Percentiles rank a stretch among this genome's conserved stretches.
Evolutionary conservation across 1,140 invertebrate species (phyloP).

Genomic region (Protaetia brevitarsis): DNA sequence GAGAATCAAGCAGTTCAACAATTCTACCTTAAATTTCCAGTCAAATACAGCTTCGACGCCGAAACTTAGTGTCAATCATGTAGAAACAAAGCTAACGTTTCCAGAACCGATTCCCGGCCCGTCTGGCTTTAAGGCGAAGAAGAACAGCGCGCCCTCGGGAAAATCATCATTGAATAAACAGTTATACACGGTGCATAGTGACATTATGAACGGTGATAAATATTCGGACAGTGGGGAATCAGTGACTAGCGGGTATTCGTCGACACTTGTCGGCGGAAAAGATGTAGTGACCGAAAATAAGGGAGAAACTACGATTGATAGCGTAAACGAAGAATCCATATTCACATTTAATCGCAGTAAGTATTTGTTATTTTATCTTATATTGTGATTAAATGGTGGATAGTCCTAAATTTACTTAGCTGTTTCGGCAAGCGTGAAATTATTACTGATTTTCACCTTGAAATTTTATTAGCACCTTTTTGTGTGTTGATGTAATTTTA

Average conservation of each 20-base stretch:
- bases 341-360: conserved; percentile 18
- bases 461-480: conserved; percentile 18
- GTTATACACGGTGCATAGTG: not conserved
- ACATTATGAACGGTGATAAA: conserved; percentile 35
- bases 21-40: conserved; percentile 38
- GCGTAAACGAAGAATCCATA: not conserved
- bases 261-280: conserved; percentile 39
- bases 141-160: not conserved
- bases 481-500: too few species aligned
- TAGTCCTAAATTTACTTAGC: not conserved
- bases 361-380: conserved; percentile 19
- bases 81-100: conserved; percentile 28
- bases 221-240: conserved; percentile 47
- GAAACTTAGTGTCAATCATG: conserved; percentile 17
- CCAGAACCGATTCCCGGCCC: conserved; percentile 41
- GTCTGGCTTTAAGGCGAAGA: conserved; percentile 35
- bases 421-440: not conserved
- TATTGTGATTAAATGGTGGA: not conserved
- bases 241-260: conserved; percentile 46
- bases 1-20: conserved; percentile 41
- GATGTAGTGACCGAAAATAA: conserved; percentile 32
- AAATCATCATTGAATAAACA: conserved; percentile 16
- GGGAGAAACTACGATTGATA: not conserved
- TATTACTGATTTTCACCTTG: conserved; percentile 4
- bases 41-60: not conserved